phyloP scores from a whole-genome alignment of 2,113 vertebrate species.

The Rostratula benghalensis region DNA sequence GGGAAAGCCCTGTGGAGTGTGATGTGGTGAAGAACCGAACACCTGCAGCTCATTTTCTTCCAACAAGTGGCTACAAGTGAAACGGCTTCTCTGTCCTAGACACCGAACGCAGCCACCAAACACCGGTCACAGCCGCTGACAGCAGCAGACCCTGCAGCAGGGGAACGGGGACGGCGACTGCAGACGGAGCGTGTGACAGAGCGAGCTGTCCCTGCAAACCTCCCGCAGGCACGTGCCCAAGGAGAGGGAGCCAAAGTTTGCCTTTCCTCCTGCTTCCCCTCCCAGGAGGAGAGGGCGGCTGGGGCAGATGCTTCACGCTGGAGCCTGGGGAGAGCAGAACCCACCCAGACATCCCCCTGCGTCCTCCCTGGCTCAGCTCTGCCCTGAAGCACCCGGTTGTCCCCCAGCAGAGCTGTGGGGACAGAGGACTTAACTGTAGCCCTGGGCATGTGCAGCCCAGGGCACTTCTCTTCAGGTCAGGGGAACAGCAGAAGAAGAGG shows the following conservation, averaged over 20 bases:
- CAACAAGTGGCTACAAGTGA: not conserved
- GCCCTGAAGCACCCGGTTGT: accelerated
- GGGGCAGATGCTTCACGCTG: accelerated
- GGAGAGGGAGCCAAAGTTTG: not conserved
- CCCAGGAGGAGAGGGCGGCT: not conserved
- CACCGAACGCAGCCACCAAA: not conserved
- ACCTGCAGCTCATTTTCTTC: not conserved
- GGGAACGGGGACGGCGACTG: accelerated
- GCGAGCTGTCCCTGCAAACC: not conserved
- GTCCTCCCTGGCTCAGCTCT: not conserved
- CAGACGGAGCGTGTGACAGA: accelerated
- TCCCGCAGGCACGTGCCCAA: accelerated
- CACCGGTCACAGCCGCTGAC: accelerated
- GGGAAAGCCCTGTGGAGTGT: accelerated
- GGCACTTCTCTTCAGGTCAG: not conserved
- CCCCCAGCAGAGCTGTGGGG: not conserved
- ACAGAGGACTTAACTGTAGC: not conserved
- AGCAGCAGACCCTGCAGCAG: not conserved
- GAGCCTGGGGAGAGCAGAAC: not conserved
- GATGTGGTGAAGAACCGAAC: not conserved
- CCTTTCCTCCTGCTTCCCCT: not conserved
- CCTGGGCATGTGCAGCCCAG: not conserved
- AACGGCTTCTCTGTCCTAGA: not conserved
- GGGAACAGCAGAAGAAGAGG: not conserved
- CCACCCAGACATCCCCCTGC: not conserved